A percentile compares a stretch with the other conserved stretches of the same genome.
Evolutionary conservation across 92 coral and sea anemone species (phyloP).

Genomic region (Parazoanthus atlanticus): DNA sequence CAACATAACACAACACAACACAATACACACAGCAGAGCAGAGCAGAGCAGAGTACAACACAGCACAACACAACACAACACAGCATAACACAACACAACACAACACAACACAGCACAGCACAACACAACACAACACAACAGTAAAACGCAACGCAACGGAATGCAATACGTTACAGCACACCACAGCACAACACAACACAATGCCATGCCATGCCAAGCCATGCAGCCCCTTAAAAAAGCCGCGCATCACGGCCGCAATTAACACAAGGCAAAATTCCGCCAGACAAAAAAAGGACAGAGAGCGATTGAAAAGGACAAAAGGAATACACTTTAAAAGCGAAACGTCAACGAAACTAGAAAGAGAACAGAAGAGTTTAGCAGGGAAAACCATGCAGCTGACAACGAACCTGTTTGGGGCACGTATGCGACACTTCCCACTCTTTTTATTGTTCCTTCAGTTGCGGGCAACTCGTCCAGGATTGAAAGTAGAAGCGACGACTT

Average conservation of each 20-base stretch:
- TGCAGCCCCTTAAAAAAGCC: no score
- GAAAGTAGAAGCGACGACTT: slow-evolving; percentile 83
- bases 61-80: no score
- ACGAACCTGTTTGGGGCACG: slow-evolving; percentile 72
- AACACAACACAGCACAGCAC: no score
- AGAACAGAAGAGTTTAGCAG: not conserved
- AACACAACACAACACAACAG: not conserved
- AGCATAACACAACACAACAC: no score
- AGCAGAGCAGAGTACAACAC: no score
- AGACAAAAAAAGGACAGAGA: not conserved
- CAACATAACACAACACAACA: no score
- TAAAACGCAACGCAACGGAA: not conserved
- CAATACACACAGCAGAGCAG: no score
- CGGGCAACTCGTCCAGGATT: slow-evolving; percentile 76
- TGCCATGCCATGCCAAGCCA: no score
- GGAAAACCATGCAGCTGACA: no score
- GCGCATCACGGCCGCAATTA: not conserved
- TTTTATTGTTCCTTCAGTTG: slow-evolving; percentile 63
- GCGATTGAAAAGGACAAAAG: not conserved
- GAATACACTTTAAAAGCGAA: no score
- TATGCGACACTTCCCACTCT: slow-evolving; percentile 69
- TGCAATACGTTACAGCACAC: not conserved
- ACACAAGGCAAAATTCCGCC: not conserved
- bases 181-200: not conserved
- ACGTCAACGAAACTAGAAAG: not conserved